Evolutionary conservation across 2,888 invertebrate species (phyloP), one percentile per base, ranked within the genome.

Genomic region (Hypolimnas misippus): DNA sequence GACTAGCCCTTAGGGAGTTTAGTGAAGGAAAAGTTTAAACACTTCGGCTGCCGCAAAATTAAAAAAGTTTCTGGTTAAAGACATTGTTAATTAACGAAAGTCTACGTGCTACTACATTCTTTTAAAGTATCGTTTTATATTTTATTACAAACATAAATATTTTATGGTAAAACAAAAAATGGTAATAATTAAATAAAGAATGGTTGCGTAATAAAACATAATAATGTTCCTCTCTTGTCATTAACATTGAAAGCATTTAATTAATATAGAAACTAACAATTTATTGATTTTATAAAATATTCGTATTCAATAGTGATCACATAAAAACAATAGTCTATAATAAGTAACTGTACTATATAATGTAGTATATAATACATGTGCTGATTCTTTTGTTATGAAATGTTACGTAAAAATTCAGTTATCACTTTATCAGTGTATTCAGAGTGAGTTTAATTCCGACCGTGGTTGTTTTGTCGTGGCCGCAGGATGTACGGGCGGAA

Each of bases 401-500:
- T 25, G 5, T 5, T 25, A 25, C 25, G 5, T 5, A 40, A 40
- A 5, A 21, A n/a, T 5, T 21, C 19, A 46, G 21, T 21, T 4
- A 6, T 46, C 19, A 21, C 17, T 4, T 21, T 4, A 6, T 46
- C 19, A 21, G 19, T 4, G 12, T 21, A 21, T 46, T 16, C 40
- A 19, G 40, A 25, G 16, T 16, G 10, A 35, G 33, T 53, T 42
- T 46, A 44, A 44, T 44, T 53, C 29, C 33, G 35, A 44, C 35
- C 33, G 49, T 25, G 40, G 35, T 51, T 17, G 66, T 72, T 67
- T 65, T 67, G 77, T 57, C 60, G 63, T 66, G 67, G 75, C 72
- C 63, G 62, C 57, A 76, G 78, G 73, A 77, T 83, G 80, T 83
- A 81, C 82, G 77, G 78, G 75, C 76, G 77, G 73, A 78, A 76